phyloP scores from a whole-genome alignment of 37 sponge, comb jelly and placozoan genomes.

The Lycopodina hypogea region DNA sequence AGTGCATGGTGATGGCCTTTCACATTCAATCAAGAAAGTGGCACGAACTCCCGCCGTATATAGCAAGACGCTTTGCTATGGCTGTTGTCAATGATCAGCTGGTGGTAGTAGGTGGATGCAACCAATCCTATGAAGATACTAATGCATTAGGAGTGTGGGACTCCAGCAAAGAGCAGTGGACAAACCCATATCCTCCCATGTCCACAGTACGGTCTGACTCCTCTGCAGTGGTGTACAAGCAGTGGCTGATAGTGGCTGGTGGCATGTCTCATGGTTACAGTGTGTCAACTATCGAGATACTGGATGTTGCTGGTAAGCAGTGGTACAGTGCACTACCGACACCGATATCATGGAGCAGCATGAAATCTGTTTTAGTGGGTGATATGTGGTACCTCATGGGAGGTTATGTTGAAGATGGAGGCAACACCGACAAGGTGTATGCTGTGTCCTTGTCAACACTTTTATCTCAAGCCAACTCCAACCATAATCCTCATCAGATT shows the following conservation, averaged over 20 bases:
- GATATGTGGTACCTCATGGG: conserved; percentile 11
- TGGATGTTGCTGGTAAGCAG: not conserved
- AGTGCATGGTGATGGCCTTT: not conserved
- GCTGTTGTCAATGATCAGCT: conserved; percentile 1
- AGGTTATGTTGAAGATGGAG: not conserved
- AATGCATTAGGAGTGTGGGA: conserved; percentile 4
- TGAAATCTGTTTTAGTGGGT: not conserved
- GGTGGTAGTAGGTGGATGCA: not conserved
- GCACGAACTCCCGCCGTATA: not conserved
- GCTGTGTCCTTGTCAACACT: not conserved
- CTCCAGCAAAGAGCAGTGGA: not conserved
- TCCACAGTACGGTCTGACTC: conserved; percentile 1
- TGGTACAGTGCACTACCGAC: not conserved
- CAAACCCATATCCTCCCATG: conserved; percentile 20
- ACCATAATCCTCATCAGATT: not conserved
- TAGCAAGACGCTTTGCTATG: not conserved
- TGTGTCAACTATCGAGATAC: not conserved
- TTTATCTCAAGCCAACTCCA: conserved; percentile 6
- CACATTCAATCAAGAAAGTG: not conserved
- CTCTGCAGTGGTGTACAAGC: conserved; percentile 10
- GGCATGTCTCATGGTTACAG: not conserved
- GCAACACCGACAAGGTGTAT: not conserved
- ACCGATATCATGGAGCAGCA: not conserved
- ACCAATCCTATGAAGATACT: not conserved
- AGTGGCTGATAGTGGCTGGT: conserved; percentile 15